Conservation (phyloP, 1,140 invertebrate genomes). For the Neodiprion fabricii region DNA sequence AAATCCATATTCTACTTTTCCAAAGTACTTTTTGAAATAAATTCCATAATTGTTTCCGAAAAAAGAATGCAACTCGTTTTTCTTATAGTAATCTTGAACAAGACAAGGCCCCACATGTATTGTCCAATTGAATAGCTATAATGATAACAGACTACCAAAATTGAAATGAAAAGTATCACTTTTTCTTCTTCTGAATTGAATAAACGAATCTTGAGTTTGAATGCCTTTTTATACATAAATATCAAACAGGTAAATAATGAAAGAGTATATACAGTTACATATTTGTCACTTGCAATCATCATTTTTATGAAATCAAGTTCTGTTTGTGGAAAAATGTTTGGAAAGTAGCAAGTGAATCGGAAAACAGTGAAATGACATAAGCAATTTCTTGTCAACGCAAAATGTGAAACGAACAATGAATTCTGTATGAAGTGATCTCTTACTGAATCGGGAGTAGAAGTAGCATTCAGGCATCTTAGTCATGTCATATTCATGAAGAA, state of each 20-base stretch:
- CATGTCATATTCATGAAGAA: conserved; percentile 99
- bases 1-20: no score
- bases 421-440: conserved; percentile 46
- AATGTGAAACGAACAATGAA: neutral
- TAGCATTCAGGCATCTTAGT: conserved; percentile 99
- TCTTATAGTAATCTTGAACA: no score
- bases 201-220: no score
- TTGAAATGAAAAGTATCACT: no score
- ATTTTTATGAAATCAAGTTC: conserved; percentile 11
- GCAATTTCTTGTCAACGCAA: neutral
- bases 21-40: conserved; percentile 17
- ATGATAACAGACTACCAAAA: no score
- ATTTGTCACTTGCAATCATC: neutral
- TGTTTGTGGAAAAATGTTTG: neutral
- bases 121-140: no score
- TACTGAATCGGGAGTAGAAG: conserved; percentile 95
- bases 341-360: neutral
- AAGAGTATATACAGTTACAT: no score
- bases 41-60: conserved; percentile 1
- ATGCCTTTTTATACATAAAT: no score
- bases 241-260: no score
- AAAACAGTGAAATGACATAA: neutral
- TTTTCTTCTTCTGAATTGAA: no score
- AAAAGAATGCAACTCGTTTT: neutral
- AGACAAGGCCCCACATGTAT: no score